phyloP scores from a whole-genome alignment of 2,888 invertebrate genomes.

The Thumatha senex region DNA sequence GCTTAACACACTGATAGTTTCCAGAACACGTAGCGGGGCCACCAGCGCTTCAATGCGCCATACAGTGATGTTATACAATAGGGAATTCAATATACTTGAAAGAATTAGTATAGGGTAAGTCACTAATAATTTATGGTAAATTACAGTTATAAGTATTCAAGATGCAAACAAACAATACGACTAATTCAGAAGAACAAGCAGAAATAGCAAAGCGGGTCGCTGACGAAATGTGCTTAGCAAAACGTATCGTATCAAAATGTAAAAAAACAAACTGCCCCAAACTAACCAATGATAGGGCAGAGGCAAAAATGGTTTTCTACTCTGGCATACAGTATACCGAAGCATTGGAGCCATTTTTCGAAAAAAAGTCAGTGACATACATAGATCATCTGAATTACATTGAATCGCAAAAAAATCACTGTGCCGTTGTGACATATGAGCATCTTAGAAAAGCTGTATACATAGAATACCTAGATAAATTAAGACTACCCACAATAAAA shows the following conservation, averaged over 20 bases:
- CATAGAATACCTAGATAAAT: constrained; percentile 8
- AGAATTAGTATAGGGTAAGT: no score
- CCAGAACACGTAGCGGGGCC: no score
- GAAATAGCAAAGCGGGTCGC: neutral
- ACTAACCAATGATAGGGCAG: neutral
- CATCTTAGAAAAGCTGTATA: constrained; percentile 5
- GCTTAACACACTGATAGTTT: no score
- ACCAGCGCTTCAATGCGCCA: no score
- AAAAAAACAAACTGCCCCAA: neutral
- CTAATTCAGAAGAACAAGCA: neutral
- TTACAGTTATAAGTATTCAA: neutral
- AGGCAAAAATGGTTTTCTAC: neutral
- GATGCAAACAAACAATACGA: neutral
- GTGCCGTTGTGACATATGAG: neutral
- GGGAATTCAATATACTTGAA: no score
- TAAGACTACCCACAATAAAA: constrained; percentile 9
- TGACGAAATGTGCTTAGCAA: neutral
- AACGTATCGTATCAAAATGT: neutral
- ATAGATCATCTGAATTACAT: neutral
- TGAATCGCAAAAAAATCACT: neutral
- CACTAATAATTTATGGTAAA: neutral
- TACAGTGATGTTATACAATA: no score
- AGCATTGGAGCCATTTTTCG: neutral
- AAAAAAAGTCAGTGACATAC: neutral
- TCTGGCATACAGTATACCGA: neutral